phyloP scores from a whole-genome alignment of 1,140 invertebrate species.

The Cheumatopsyche charites region DNA sequence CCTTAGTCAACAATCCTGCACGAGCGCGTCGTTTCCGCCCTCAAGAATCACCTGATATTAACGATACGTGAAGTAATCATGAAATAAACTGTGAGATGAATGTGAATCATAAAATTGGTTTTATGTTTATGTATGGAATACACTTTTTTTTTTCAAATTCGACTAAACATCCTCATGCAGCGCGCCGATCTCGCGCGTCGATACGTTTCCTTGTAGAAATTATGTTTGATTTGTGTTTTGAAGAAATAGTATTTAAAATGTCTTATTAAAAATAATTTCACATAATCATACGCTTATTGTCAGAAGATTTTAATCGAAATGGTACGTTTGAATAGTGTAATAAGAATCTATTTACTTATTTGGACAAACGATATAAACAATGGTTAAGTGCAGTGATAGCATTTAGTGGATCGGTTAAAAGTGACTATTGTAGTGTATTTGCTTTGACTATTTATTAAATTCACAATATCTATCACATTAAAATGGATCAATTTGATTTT shows the following conservation, averaged over 20 bases:
- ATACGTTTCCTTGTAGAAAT: background rate
- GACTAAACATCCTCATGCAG: background rate
- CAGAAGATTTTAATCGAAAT: too few relatives aligned
- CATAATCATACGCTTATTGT: too few relatives aligned
- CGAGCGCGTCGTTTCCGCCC: conserved; percentile 42
- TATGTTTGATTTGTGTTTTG: conserved; percentile 3
- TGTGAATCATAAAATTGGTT: background rate
- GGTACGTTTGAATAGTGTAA: conserved; percentile 1
- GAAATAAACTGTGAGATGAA: background rate
- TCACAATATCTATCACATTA: conserved; percentile 14
- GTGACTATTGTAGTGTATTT: conserved; percentile 18
- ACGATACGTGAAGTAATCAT: conserved; percentile 28
- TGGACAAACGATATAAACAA: background rate
- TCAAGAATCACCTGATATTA: conserved; percentile 30
- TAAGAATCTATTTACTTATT: background rate
- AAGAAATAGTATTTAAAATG: too few relatives aligned
- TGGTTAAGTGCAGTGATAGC: conserved; percentile 15
- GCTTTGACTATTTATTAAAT: conserved; percentile 15
- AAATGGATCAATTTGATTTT: conserved; percentile 5
- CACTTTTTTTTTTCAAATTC: background rate
- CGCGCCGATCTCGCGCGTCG: too few relatives aligned
- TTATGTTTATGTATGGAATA: background rate
- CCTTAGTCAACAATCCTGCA: conserved; percentile 45
- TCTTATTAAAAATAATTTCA: too few relatives aligned
- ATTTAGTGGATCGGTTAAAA: conserved; percentile 9